Percentiles rank a stretch among this genome's conserved stretches.
These are phyloP conservation scores for Otis tarda DNA, from an alignment of 2,113 vertebrate species.

Conservation along the genomic window DNA sequence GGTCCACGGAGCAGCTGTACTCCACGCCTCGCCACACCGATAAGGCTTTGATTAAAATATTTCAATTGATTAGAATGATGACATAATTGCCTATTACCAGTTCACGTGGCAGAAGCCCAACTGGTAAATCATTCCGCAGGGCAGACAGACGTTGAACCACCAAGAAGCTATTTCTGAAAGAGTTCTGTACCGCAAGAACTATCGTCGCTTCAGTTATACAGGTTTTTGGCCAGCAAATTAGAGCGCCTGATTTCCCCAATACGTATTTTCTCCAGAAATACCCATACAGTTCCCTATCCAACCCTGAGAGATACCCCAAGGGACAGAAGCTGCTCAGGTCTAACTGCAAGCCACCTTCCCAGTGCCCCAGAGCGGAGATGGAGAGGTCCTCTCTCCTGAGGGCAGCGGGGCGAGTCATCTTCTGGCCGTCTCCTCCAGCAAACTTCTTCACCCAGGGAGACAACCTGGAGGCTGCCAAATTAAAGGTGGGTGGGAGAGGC, in stretches of 20 bases:
- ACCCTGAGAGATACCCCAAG: background rate
- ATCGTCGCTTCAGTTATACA: accelerated
- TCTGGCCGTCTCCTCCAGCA: background rate
- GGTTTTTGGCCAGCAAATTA: background rate
- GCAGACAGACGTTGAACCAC: background rate
- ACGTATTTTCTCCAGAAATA: background rate
- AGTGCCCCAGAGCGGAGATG: background rate
- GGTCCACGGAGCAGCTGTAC: background rate
- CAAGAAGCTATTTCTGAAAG: background rate
- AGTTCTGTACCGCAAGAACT: background rate
- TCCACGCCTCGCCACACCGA: background rate
- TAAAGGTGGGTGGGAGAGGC: background rate
- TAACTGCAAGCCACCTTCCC: background rate
- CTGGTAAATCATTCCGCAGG: background rate
- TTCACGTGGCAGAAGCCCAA: background rate
- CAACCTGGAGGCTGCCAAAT: background rate
- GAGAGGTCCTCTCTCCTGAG: background rate
- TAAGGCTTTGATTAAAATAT: background rate
- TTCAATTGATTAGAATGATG: background rate
- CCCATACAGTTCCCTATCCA: background rate
- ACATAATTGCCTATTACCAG: background rate
- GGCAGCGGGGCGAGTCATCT: background rate
- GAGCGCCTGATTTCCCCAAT: background rate
- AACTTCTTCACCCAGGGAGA: background rate
- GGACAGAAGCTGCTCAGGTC: background rate